Percentiles rank a stretch among this genome's conserved stretches.
phyloP scores from a whole-genome alignment of 2,888 invertebrate genomes.

The Incurvaria masculella region DNA sequence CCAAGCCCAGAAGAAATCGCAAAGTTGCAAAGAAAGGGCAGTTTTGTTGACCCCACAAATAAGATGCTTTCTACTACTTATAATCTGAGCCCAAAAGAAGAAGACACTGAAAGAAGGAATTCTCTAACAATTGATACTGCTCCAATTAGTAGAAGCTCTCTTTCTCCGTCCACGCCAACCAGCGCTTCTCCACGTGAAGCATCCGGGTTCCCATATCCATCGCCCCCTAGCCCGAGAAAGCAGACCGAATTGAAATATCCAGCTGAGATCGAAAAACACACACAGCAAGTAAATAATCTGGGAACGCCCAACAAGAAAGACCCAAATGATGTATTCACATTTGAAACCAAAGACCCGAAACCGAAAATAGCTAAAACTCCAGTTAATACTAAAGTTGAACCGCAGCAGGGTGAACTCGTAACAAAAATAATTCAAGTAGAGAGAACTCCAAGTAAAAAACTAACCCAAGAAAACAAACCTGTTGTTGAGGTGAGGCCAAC shows the following conservation, averaged over 20 bases:
- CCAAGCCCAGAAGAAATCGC: conserved; percentile 38
- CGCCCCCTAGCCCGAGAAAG: conserved; percentile 37
- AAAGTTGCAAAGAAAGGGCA: conserved; percentile 41
- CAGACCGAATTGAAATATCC: conserved; percentile 34
- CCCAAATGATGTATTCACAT: conserved; percentile 24
- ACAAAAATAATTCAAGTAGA: conserved; percentile 48
- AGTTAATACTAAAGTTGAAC: conserved; percentile 24
- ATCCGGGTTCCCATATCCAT: conserved; percentile 26
- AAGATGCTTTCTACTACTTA: conserved; percentile 46
- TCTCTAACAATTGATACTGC: conserved; percentile 34
- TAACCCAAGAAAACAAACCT: conserved; percentile 36
- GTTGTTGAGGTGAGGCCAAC: conserved; percentile 41
- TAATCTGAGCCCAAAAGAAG: conserved; percentile 40
- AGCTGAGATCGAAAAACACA: conserved; percentile 26
- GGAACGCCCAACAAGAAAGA: conserved; percentile 33
- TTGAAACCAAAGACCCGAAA: conserved; percentile 24
- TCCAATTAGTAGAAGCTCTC: conserved; percentile 24
- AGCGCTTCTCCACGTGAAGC: conserved; percentile 35
- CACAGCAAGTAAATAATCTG: conserved; percentile 19
- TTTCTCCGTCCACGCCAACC: conserved; percentile 31
- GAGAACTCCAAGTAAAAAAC: conserved; percentile 42
- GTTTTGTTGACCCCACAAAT: conserved; percentile 48
- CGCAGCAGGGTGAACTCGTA: conserved; percentile 33
- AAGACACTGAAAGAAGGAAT: conserved; percentile 29
- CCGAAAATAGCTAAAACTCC: conserved; percentile 17